phyloP scores from a whole-genome alignment of 2,888 invertebrate species.

The Hedya salicella region DNA sequence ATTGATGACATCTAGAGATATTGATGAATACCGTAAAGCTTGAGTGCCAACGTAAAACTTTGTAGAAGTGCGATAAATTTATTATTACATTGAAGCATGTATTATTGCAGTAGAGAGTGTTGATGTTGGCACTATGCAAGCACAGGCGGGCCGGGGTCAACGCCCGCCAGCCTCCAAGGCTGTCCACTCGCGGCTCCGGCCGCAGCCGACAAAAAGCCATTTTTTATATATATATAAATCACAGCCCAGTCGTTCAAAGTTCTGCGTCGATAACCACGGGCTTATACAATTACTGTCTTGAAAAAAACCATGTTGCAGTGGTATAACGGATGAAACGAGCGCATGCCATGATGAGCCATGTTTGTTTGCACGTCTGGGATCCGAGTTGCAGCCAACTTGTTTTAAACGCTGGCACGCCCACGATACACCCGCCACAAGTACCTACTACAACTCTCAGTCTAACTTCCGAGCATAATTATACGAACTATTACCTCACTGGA shows the following conservation, averaged over 20 bases:
- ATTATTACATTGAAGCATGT: not conserved
- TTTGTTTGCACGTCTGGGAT: too few relatives aligned
- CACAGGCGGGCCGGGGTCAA: slow-evolving; percentile 4
- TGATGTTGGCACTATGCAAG: not conserved
- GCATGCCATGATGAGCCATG: not conserved
- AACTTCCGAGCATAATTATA: slow-evolving; percentile 9
- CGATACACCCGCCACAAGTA: not conserved
- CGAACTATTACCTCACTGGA: slow-evolving; percentile 1
- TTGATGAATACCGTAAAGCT: too few relatives aligned
- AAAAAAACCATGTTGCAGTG: not conserved
- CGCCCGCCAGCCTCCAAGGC: slow-evolving; percentile 27
- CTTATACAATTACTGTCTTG: not conserved
- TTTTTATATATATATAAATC: slow-evolving; percentile 34
- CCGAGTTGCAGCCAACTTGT: too few relatives aligned
- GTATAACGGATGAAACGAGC: too few relatives aligned
- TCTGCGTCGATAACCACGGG: slow-evolving; percentile 5
- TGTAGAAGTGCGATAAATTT: not conserved
- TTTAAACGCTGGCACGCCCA: not conserved
- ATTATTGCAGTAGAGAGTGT: slow-evolving; percentile 16
- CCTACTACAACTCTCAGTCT: not conserved
- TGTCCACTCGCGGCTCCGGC: slow-evolving; percentile 14
- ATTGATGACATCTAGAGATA: too few relatives aligned
- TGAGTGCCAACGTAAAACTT: too few relatives aligned
- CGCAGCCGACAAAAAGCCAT: slow-evolving; percentile 21
- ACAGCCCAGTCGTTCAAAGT: slow-evolving; percentile 24